phyloP scores from a whole-genome alignment of 2,797 vertebrate genomes.

The Anisognathus igniventris region DNA sequence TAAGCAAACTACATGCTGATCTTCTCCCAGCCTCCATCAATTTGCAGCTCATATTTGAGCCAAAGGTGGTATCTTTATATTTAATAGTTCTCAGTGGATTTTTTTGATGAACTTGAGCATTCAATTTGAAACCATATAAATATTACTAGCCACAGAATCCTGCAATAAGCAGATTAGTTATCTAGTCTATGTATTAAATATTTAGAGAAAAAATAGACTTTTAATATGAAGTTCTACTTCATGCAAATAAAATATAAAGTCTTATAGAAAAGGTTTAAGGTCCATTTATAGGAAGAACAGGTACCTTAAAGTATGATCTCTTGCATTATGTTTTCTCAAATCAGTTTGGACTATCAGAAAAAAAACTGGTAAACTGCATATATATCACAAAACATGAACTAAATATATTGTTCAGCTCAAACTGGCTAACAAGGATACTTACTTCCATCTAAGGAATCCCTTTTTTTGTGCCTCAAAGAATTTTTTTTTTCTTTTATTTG shows the following conservation, averaged over 20 bases:
- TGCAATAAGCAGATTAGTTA: background rate
- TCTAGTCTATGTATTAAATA: background rate
- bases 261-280: background rate
- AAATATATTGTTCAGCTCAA: background rate
- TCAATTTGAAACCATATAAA: background rate
- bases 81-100: background rate
- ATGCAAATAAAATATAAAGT: background rate
- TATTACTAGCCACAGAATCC: background rate
- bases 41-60: background rate
- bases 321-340: background rate
- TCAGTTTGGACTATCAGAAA: rapidly evolving
- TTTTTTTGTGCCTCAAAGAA: background rate
- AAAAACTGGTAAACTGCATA: background rate
- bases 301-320: background rate
- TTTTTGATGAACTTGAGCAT: background rate
- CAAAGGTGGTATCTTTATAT: background rate
- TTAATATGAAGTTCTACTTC: background rate
- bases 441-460: background rate
- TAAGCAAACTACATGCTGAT: background rate
- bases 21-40: background rate
- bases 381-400: background rate
- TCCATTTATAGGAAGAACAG: background rate
- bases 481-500: background rate
- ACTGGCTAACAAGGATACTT: background rate
- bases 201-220: background rate